These are phyloP conservation scores for Isoperla grammatica DNA, from an alignment of 2,888 invertebrate genomes.

Conservation along the genomic window DNA sequence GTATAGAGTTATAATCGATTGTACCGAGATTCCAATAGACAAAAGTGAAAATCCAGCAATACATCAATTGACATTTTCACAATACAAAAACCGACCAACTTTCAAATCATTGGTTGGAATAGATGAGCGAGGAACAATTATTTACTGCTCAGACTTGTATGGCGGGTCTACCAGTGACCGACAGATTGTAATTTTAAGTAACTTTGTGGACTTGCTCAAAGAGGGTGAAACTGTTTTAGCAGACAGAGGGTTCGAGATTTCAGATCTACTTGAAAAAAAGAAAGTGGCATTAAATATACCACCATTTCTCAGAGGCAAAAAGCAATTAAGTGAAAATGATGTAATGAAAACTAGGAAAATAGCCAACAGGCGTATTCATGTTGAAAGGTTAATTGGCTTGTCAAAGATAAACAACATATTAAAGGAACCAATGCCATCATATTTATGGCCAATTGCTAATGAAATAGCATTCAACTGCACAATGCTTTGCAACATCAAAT, in stretches of 20 bases:
- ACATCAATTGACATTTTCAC: not conserved
- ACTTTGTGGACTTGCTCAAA: not conserved
- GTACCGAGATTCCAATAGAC: not conserved
- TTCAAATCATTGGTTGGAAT: not conserved
- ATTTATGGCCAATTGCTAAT: not conserved
- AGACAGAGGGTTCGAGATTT: not conserved
- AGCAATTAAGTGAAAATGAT: not conserved
- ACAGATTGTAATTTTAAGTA: not conserved
- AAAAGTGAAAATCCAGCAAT: conserved; percentile 2
- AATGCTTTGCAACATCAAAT: not conserved
- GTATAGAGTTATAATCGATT: not conserved
- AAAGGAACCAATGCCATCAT: not conserved
- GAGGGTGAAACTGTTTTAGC: not conserved
- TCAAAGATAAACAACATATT: not conserved
- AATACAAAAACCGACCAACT: conserved; percentile 1
- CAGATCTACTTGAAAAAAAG: not conserved
- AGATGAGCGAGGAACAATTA: not conserved
- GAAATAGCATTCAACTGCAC: not conserved
- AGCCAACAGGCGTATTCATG: not conserved
- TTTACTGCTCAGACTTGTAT: not conserved
- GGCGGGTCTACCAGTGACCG: not conserved
- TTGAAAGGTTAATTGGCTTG: not conserved
- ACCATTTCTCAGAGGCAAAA: not conserved
- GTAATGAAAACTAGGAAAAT: not conserved
- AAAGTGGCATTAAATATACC: not conserved